phyloP scores from a whole-genome alignment of 2,888 invertebrate species.

The Torymus texanus region DNA sequence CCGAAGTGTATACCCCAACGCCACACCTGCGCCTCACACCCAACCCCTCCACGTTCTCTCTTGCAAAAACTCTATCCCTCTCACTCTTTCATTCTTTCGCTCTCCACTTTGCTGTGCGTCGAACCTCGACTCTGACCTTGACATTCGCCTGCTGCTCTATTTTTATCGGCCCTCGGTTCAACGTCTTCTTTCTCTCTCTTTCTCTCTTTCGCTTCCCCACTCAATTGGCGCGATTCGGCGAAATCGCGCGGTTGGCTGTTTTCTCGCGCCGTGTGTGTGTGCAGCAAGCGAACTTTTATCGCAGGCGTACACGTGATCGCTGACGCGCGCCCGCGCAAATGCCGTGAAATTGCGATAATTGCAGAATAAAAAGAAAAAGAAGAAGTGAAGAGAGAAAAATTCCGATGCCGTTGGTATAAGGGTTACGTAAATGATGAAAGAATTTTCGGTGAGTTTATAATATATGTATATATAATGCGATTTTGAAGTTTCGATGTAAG shows the following conservation, averaged over 20 bases:
- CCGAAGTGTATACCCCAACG: too few relatives aligned
- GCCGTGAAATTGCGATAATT: constrained; percentile 33
- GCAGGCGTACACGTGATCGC: neutral
- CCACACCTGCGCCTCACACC: too few relatives aligned
- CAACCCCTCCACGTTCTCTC: too few relatives aligned
- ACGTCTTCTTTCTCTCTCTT: constrained; percentile 43
- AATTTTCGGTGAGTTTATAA: too few relatives aligned
- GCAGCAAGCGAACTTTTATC: constrained; percentile 10
- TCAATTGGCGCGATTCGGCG: constrained; percentile 50
- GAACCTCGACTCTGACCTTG: constrained; percentile 52
- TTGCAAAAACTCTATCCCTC: neutral
- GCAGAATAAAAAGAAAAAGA: constrained; percentile 24
- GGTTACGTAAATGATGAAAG: constrained; percentile 9
- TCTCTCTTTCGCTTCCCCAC: neutral
- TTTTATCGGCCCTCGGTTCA: constrained; percentile 56
- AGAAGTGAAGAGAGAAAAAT: constrained; percentile 5
- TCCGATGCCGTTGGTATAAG: neutral
- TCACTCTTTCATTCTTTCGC: constrained; percentile 12
- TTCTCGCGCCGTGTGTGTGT: constrained; percentile 8
- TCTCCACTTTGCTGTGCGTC: constrained; percentile 16
- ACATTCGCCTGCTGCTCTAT: constrained; percentile 56
- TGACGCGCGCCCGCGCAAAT: neutral
- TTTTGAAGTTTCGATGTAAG: too few relatives aligned
- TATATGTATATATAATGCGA: too few relatives aligned
- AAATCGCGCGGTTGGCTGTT: constrained; percentile 35